Evolutionary conservation across 2,888 invertebrate genomes (phyloP).

Genomic region (Tetragonisca angustula): DNA sequence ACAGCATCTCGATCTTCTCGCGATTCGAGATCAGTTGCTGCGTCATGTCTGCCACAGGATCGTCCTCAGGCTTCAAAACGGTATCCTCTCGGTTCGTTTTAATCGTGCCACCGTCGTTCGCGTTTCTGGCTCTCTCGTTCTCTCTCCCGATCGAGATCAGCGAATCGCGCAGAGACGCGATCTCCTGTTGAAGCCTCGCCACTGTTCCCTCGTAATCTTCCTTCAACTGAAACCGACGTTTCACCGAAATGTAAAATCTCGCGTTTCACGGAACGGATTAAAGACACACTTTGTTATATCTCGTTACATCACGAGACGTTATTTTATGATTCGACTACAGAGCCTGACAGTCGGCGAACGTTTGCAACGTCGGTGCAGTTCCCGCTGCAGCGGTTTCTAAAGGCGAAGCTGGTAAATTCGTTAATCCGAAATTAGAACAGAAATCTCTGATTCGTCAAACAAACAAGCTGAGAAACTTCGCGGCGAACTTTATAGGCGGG

Average conservation of each 20-base stretch:
- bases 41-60: constrained; percentile 71
- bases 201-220: constrained; percentile 12
- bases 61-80: constrained; percentile 57
- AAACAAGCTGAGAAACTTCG: constrained; percentile 6
- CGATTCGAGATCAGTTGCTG: constrained; percentile 68
- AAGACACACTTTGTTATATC: no score
- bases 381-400: neutral
- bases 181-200: constrained; percentile 17
- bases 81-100: constrained; percentile 41
- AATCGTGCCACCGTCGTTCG: constrained; percentile 18
- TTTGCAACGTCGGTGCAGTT: neutral
- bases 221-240: constrained; percentile 24
- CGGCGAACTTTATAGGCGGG: neutral
- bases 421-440: neutral
- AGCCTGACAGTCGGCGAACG: no score
- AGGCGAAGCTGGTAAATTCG: neutral
- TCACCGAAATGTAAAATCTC: neutral
- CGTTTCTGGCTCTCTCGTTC: neutral
- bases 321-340: no score
- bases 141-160: neutral
- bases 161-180: constrained; percentile 8
- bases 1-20: constrained; percentile 66
- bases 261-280: neutral
- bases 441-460: neutral
- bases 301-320: no score